Evolutionary conservation across 2,888 invertebrate genomes (phyloP).

Genomic region (Portevinia maculata): DNA sequence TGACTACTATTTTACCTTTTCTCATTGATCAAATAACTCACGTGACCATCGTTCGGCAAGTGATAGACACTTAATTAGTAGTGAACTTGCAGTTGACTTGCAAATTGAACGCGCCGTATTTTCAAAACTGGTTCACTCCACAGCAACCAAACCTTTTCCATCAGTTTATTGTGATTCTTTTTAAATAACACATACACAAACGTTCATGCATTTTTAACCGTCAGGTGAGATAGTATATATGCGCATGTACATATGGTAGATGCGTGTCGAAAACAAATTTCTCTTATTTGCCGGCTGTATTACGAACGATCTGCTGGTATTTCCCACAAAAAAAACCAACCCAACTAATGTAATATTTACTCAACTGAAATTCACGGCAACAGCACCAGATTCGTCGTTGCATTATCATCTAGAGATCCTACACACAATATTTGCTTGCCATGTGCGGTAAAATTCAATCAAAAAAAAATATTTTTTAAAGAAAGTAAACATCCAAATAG

Average conservation of each 20-base stretch:
- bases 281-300: constrained; percentile 46
- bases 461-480: constrained; percentile 20
- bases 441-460: constrained; percentile 23
- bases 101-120: too few species aligned
- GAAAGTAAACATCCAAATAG: constrained; percentile 9
- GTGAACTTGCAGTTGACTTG: too few species aligned
- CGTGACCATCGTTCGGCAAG: too few species aligned
- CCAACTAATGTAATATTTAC: constrained; percentile 48
- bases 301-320: constrained; percentile 55
- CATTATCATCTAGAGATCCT: constrained; percentile 12
- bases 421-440: constrained; percentile 12
- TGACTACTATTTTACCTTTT: too few species aligned
- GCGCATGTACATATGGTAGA: too few species aligned
- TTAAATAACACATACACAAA: background rate
- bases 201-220: background rate
- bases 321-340: constrained; percentile 42
- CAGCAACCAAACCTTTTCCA: constrained; percentile 13
- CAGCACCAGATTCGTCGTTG: constrained; percentile 20
- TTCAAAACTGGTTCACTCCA: constrained; percentile 19
- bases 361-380: constrained; percentile 65
- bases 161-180: constrained; percentile 11
- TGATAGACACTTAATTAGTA: too few species aligned
- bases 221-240: constrained; percentile 3
- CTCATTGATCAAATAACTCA: too few species aligned
- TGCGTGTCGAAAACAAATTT: constrained; percentile 27